Evolutionary conservation across 2,888 invertebrate genomes (phyloP).

Genomic region (Acanthacorydalis orientalis): DNA sequence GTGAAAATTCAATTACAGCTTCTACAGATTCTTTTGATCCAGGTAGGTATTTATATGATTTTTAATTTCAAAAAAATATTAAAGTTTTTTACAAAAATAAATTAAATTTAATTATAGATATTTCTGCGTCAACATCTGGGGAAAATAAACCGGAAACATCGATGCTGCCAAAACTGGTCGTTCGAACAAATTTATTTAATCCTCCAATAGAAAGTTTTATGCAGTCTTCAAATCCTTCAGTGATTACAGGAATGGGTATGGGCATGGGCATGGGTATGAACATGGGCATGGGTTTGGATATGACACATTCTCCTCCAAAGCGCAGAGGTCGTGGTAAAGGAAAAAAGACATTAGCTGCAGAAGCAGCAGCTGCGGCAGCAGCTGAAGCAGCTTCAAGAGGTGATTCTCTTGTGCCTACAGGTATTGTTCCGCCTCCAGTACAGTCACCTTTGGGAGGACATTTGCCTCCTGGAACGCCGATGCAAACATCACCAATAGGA

Average conservation of each 20-base stretch:
- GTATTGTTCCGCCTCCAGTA: slow-evolving; percentile 15
- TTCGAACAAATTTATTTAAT: not conserved
- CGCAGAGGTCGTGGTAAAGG: slow-evolving; percentile 26
- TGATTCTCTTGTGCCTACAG: slow-evolving; percentile 9
- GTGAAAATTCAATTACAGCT: slow-evolving; percentile 11
- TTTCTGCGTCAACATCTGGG: not conserved
- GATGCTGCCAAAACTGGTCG: not conserved
- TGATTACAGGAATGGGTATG: no score
- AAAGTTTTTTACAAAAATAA: no score
- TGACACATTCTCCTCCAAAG: slow-evolving; percentile 17
- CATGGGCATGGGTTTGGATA: no score
- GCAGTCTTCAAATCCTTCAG: no score
- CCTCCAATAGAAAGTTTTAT: not conserved
- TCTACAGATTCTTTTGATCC: not conserved
- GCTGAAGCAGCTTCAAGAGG: slow-evolving; percentile 29
- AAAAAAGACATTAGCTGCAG: slow-evolving; percentile 27
- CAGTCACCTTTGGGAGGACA: not conserved
- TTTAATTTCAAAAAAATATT: no score
- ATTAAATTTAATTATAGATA: not conserved
- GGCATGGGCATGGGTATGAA: no score
- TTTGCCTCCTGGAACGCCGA: slow-evolving; percentile 11
- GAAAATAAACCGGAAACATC: not conserved
- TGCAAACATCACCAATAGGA: slow-evolving; percentile 19
- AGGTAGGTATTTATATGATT: not conserved
- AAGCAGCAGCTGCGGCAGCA: slow-evolving; percentile 32